These are phyloP conservation scores for Parapsyche elsis DNA, from an alignment of 1,140 invertebrate genomes.

Conservation along the genomic window DNA sequence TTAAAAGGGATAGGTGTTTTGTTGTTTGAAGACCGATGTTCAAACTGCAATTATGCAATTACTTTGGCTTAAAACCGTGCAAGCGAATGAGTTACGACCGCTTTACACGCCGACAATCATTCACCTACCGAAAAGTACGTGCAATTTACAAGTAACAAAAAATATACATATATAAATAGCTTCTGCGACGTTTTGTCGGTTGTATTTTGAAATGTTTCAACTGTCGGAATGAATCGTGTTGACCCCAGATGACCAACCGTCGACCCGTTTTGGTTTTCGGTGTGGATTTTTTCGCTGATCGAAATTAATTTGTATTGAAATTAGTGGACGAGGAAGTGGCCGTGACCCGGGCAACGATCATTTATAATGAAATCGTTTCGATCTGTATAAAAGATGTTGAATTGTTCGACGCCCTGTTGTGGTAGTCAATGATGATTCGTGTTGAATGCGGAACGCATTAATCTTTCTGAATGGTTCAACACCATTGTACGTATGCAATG, in stretches of 20 bases:
- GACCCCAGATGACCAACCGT: neutral
- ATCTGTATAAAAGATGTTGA: constrained; percentile 19
- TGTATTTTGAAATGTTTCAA: too few relatives aligned
- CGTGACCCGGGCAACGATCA: neutral
- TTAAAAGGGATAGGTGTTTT: constrained; percentile 46
- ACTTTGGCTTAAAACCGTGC: constrained; percentile 35
- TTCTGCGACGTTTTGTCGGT: neutral
- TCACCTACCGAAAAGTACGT: neutral
- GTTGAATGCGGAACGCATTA: constrained; percentile 1
- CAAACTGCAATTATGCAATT: constrained; percentile 44
- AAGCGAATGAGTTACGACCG: constrained; percentile 24
- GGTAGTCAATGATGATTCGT: constrained; percentile 6
- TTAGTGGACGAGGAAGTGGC: neutral
- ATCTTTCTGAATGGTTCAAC: neutral
- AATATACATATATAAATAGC: neutral
- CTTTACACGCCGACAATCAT: neutral
- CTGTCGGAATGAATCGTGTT: neutral
- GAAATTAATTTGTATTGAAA: neutral
- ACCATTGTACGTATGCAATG: neutral
- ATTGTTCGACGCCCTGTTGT: constrained; percentile 13
- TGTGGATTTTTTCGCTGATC: neutral
- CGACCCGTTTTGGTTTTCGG: too few relatives aligned
- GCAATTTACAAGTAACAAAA: neutral
- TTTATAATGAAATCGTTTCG: constrained; percentile 29
- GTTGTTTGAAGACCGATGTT: constrained; percentile 46